Evolutionary conservation across 2,797 vertebrate genomes (phyloP).

Genomic region (Gymnopithys bicolor): DNA sequence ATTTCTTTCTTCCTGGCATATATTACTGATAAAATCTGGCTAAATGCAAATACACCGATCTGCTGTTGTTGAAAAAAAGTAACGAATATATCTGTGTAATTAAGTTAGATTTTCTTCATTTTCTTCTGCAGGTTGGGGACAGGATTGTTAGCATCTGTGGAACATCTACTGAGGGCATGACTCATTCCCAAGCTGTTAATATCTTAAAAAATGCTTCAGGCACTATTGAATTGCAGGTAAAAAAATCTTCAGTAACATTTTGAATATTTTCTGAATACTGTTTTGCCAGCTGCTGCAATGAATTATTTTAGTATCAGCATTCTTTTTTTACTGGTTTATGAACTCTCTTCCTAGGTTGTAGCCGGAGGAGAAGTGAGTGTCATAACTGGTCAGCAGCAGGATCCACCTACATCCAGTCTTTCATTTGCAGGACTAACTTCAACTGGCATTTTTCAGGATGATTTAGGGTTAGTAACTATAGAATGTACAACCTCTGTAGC

Average conservation of each 20-base stretch:
- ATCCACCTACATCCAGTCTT: conserved; percentile 73
- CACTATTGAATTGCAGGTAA: conserved; percentile 91
- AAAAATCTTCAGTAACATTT: background rate
- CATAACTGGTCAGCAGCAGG: conserved; percentile 85
- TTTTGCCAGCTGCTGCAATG: background rate
- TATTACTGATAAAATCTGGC: background rate
- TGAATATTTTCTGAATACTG: background rate
- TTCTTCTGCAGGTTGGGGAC: conserved; percentile 88
- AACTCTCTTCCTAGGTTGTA: conserved; percentile 76
- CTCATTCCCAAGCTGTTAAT: conserved; percentile 91
- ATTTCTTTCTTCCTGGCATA: background rate
- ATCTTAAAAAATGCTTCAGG: conserved; percentile 91
- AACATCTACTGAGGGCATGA: conserved; percentile 90
- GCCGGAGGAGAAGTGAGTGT: conserved; percentile 93
- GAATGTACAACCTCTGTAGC: background rate
- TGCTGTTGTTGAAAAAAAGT: background rate
- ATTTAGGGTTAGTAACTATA: conserved; percentile 84
- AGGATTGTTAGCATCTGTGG: conserved; percentile 93
- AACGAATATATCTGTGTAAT: background rate
- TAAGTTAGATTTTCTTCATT: background rate
- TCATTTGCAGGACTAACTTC: conserved; percentile 79
- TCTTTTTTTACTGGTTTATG: background rate
- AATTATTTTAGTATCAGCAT: background rate
- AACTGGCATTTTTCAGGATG: conserved; percentile 93
- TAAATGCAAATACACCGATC: background rate